Conservation (phyloP, 2,113 vertebrate genomes). For the Triplophysa dalaica region DNA sequence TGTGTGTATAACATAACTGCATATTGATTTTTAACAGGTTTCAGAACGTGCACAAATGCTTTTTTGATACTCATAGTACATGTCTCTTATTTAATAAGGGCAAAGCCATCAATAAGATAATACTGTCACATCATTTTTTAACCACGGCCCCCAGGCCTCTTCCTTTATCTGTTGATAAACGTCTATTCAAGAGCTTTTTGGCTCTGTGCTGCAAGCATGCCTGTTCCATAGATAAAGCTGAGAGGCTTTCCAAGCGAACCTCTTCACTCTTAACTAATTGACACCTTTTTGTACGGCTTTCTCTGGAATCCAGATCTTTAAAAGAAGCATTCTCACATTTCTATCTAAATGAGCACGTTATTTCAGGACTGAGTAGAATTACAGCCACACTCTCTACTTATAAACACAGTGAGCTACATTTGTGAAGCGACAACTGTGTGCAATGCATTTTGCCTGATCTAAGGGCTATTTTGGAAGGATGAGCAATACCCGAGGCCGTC, state of each 20-base stretch:
- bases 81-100: background rate
- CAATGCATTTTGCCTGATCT: constrained; percentile 52
- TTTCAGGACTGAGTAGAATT: constrained; percentile 50
- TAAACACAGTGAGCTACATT: constrained; percentile 30
- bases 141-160: background rate
- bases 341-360: constrained; percentile 45
- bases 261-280: constrained; percentile 48
- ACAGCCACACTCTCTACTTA: constrained; percentile 46
- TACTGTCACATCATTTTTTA: background rate
- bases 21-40: background rate
- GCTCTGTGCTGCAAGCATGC: constrained; percentile 9
- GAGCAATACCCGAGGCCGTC: constrained; percentile 23
- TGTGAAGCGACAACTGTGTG: constrained; percentile 48
- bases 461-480: constrained; percentile 56
- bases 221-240: constrained; percentile 40
- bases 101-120: background rate
- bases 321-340: constrained; percentile 34
- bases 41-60: background rate
- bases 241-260: constrained; percentile 31
- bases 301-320: constrained; percentile 46
- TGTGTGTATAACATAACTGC: background rate
- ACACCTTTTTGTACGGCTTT: constrained; percentile 49
- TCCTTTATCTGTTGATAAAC: constrained; percentile 16
- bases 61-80: background rate
- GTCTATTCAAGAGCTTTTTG: constrained; percentile 4